phyloP scores from a whole-genome alignment of 2,888 invertebrate species.

The Hypomecis atomaria region DNA sequence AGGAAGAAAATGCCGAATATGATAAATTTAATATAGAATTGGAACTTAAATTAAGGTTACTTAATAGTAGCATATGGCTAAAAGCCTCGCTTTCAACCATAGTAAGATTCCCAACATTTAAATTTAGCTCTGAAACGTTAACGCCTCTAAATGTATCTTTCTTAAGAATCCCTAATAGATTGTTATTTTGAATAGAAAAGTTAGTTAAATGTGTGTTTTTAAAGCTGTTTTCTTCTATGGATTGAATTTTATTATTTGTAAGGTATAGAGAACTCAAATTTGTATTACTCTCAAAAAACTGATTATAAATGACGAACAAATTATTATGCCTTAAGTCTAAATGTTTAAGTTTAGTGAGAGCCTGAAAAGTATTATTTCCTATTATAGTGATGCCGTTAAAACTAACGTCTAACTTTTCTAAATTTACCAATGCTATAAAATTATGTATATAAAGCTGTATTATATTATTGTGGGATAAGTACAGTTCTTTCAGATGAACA shows the following conservation, averaged over 20 bases:
- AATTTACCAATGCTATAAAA: conserved; percentile 20
- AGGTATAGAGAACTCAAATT: conserved; percentile 27
- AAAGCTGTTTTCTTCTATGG: conserved; percentile 34
- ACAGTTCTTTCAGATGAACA: conserved; percentile 5
- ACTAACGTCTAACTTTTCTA: conserved; percentile 25
- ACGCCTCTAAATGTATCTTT: conserved; percentile 35
- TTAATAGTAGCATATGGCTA: conserved; percentile 27
- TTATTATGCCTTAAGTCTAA: conserved; percentile 35
- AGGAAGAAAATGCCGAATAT: conserved; percentile 27
- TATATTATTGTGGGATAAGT: conserved; percentile 19
- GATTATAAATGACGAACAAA: conserved; percentile 24
- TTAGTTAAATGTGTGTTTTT: conserved; percentile 26
- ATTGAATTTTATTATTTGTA: conserved; percentile 28
- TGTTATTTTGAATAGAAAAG: conserved; percentile 30
- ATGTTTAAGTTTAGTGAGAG: conserved; percentile 15
- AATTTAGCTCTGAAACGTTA: conserved; percentile 27
- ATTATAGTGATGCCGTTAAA: conserved; percentile 8
- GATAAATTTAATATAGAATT: conserved; percentile 33
- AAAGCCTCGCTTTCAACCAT: conserved; percentile 29
- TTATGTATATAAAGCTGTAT: conserved; percentile 10
- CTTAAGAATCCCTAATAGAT: conserved; percentile 23
- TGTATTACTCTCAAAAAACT: conserved; percentile 23
- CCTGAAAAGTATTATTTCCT: conserved; percentile 14
- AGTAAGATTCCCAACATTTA: conserved; percentile 32
- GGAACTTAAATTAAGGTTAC: conserved; percentile 31